Base-by-base conservation (phyloP, 2,113 vertebrate species). In the Ivindomyrus marchei region DNA sequence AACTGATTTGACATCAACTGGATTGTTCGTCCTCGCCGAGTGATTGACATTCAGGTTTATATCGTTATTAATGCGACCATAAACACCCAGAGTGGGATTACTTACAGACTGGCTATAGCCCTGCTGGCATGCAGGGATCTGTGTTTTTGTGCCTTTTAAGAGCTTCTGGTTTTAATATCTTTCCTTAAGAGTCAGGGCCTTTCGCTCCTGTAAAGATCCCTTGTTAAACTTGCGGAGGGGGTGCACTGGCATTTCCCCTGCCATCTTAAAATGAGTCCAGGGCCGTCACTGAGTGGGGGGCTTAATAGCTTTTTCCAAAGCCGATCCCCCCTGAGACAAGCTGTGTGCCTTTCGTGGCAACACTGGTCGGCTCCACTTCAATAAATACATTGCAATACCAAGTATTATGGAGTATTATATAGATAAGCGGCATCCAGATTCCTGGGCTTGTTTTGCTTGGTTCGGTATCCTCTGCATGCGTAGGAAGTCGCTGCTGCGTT, bases 151-250 rank as follows among this genome's bases (percentile, higher is more conserved):
- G 86, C 9, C 2, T 91, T 93, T 85, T 92, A 91, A 94, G 88
- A 88, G 93, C 88, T 77, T 93, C 88, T 89, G 93, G 85, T 92
- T 94, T 94, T 94, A 93, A 92, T 92, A 90, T 24, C 66, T 86
- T 88, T 86, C 46, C 80, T 93, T 90, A 83, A 83, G 31, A 86
- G 80, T 39, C 80, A 88, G 88, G 62, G 91, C 90, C 92, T 17
- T 80, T 85, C 77, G 88, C 90, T 89, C 86, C 89, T 90, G 89
- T 89, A 56, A 88, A 91, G 90, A 80, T 39, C 90, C 62, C 89
- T 89, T 77, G 77, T 93, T 90, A 92, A 91, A 90, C 84, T 80
- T 89, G 91, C 66, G 19, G 56, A 77, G 87, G 53, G 50, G 90
- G 85, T 87, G 47, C n/a, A 11, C 21, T 85, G 83, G 10, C 24